These are phyloP conservation scores for Zoanthus gigantus DNA, from an alignment of 92 coral and sea anemone genomes.

Conservation along the genomic window DNA sequence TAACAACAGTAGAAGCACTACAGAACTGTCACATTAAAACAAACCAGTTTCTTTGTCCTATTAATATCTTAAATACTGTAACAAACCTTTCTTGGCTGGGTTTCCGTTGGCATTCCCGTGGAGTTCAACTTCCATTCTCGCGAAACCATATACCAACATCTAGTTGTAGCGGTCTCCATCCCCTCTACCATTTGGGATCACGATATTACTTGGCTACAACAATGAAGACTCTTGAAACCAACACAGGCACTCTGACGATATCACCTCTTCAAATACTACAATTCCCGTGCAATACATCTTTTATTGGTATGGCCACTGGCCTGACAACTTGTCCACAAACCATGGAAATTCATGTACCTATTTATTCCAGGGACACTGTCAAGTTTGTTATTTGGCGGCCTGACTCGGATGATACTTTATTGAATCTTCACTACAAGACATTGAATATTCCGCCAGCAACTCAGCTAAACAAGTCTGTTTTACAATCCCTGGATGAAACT, in stretches of 20 bases:
- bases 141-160: constrained; percentile 35
- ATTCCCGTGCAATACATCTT: constrained; percentile 61
- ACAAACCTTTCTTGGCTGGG: constrained; percentile 63
- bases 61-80: constrained; percentile 41
- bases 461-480: neutral
- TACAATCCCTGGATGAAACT: constrained; percentile 2
- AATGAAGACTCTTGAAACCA: constrained; percentile 17
- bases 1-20: constrained; percentile 15
- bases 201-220: constrained; percentile 54
- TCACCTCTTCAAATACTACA: constrained; percentile 54
- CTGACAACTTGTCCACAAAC: constrained; percentile 47
- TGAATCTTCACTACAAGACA: constrained; percentile 3
- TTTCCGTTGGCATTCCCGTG: constrained; percentile 42
- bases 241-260: constrained; percentile 30
- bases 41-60: constrained; percentile 40
- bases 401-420: neutral
- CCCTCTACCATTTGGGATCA: constrained; percentile 54
- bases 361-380: constrained; percentile 25
- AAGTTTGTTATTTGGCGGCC: constrained; percentile 17
- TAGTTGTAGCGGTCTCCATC: constrained; percentile 47
- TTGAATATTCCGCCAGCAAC: constrained; percentile 2
- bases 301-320: constrained; percentile 30
- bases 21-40: constrained; percentile 44
- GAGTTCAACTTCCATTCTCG: constrained; percentile 36
- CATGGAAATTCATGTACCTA: constrained; percentile 42